Evolutionary conservation across 2,888 invertebrate species (phyloP), one percentile per base, ranked within the genome.

Genomic region (Theretra japonica): DNA sequence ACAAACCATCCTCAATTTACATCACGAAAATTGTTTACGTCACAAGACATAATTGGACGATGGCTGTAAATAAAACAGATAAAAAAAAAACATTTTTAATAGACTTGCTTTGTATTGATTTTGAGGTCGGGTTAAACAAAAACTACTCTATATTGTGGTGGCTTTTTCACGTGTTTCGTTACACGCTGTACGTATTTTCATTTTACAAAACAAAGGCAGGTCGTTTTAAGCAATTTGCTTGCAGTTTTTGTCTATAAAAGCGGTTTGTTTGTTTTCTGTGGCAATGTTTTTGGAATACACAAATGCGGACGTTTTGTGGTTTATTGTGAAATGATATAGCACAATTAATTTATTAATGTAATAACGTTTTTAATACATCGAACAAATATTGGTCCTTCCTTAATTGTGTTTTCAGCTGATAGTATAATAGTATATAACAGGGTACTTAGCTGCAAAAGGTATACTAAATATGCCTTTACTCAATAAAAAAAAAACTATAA

Each of bases 161-260:
- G 15, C 48, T 23, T 65, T 48, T 65, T 23, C 17, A 4, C 48
- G 23, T 33, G 30, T 65, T 48, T 5, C 65, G 33, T 65, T 65
- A 65, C 48, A 58, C 58, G 17, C 48, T 17, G 23, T 48, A 21
- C 23, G 48, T 65, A 65, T 65, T 65, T 65, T 65, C 23, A 48
- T 48, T 65, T 33, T 30, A 30, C 60, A 65, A 65, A 65, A 70
- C 68, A 70, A 58, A 57, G 58, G 58, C 53, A 23, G 5, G 4
- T 17, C 11, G 48, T 65, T 23, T 48, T 48, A 23, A 23, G 11
- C 65, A 65, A 65, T 65, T 65, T 65, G 48, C 23, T 41, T 48
- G 41, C 48, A 21, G 65, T 21, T 65, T 65, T 48, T 23, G 17
- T 48, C 17, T 17, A 23, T 23, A 58, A 25, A 58, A 17, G n/a